phyloP scores from a whole-genome alignment of 1,140 invertebrate genomes.

The Drosophila ercepeae region DNA sequence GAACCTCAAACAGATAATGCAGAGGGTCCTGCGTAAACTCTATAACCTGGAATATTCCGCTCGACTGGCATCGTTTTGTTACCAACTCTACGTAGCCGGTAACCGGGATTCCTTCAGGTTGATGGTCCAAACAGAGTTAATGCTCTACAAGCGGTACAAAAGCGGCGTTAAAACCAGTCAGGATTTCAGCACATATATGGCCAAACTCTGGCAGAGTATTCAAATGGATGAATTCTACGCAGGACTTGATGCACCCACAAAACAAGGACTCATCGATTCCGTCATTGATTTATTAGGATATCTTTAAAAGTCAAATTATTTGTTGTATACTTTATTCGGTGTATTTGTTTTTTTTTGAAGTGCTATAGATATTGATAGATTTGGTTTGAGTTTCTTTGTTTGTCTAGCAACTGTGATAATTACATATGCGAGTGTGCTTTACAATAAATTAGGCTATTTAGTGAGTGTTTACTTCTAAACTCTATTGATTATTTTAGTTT shows the following conservation, averaged over 20 bases:
- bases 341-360: constrained; percentile 15
- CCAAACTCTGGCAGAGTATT: constrained; percentile 39
- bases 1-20: constrained; percentile 12
- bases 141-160: constrained; percentile 29
- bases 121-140: constrained; percentile 27
- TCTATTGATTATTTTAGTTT: constrained; percentile 14
- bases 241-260: constrained; percentile 4
- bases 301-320: constrained; percentile 13
- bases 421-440: constrained; percentile 51
- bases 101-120: constrained; percentile 29
- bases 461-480: constrained; percentile 29
- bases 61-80: constrained; percentile 7
- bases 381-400: constrained; percentile 2
- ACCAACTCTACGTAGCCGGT: constrained; percentile 17
- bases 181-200: constrained; percentile 27
- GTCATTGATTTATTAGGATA: constrained; percentile 31
- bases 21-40: constrained; percentile 1
- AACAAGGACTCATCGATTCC: constrained; percentile 11
- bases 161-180: neutral
- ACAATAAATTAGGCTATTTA: constrained; percentile 46
- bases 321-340: constrained; percentile 65
- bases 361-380: constrained; percentile 21
- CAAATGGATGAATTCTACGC: constrained; percentile 28
- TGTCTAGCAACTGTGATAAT: constrained; percentile 53
- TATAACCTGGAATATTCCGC: neutral